These are phyloP conservation scores for Marmota monax DNA, from an alignment of 2,113 vertebrate species.

Conservation along the genomic window DNA sequence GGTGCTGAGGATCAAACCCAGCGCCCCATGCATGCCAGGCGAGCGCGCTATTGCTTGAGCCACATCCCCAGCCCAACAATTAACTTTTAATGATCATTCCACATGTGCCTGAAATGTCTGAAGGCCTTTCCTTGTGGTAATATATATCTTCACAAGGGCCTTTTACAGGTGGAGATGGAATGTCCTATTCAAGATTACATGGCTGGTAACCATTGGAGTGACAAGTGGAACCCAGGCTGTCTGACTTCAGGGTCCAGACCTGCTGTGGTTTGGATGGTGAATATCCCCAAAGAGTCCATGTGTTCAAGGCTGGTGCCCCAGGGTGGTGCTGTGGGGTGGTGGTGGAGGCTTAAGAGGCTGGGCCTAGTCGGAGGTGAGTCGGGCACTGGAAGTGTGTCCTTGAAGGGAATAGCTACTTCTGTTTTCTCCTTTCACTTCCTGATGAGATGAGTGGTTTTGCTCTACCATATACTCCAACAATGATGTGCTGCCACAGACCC, in stretches of 20 bases:
- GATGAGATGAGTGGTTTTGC: background rate
- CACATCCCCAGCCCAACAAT: background rate
- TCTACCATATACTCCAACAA: background rate
- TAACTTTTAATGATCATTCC: background rate
- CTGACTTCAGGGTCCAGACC: background rate
- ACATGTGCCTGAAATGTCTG: background rate
- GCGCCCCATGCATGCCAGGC: too few species aligned
- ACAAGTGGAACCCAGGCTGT: background rate
- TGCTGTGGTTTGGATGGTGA: background rate
- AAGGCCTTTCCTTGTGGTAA: background rate
- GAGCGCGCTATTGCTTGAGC: too few species aligned
- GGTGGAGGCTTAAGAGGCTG: background rate
- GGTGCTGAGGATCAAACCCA: too few species aligned
- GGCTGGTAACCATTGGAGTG: background rate
- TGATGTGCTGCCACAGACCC: background rate
- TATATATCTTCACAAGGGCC: background rate
- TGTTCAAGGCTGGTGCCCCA: background rate
- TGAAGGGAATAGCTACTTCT: background rate
- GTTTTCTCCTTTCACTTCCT: background rate
- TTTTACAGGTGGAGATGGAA: slow-evolving; percentile 23
- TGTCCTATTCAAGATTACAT: background rate
- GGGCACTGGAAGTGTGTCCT: too few species aligned
- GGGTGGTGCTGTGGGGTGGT: background rate
- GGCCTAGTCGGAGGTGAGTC: background rate
- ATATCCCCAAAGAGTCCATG: too few species aligned